phyloP scores from a whole-genome alignment of 2,113 vertebrate species.

The Trematomus loennbergii region DNA sequence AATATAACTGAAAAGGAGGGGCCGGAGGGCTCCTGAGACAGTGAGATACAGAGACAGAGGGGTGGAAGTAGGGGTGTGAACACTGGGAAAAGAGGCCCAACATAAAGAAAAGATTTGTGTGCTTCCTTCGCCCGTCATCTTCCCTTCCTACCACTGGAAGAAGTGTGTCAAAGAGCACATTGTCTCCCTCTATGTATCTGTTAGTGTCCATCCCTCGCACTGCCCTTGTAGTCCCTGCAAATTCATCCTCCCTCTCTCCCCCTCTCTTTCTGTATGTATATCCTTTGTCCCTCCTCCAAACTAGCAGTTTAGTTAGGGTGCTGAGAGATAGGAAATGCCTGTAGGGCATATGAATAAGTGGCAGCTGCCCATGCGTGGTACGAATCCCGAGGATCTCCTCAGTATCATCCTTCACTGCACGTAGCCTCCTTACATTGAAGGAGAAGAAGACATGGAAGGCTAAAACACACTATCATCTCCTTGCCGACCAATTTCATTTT shows the following conservation, averaged over 20 bases:
- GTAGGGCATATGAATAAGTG: slow-evolving; percentile 65
- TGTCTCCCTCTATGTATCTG: slow-evolving; percentile 64
- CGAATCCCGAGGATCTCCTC: slow-evolving; percentile 56
- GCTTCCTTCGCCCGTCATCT: slow-evolving; percentile 63
- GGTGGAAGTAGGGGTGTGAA: slow-evolving; percentile 61
- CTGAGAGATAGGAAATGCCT: slow-evolving; percentile 73
- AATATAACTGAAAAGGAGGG: slow-evolving; percentile 15
- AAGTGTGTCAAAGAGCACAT: slow-evolving; percentile 74
- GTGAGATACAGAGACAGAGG: slow-evolving; percentile 39
- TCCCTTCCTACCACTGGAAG: slow-evolving; percentile 68
- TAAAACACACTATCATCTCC: background rate
- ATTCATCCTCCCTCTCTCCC: slow-evolving; percentile 37
- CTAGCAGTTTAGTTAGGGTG: slow-evolving; percentile 57
- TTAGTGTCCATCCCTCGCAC: slow-evolving; percentile 65
- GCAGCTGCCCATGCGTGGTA: slow-evolving; percentile 67
- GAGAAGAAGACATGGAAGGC: background rate
- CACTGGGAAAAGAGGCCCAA: slow-evolving; percentile 47
- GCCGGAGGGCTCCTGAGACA: slow-evolving; percentile 20
- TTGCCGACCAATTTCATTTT: background rate
- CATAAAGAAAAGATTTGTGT: slow-evolving; percentile 73
- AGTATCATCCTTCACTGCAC: slow-evolving; percentile 45
- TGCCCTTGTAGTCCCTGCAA: slow-evolving; percentile 38
- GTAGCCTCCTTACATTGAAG: slow-evolving; percentile 16
- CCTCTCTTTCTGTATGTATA: slow-evolving; percentile 15
- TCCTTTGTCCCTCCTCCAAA: slow-evolving; percentile 50